Percentiles rank a stretch among this genome's conserved stretches.
Conservation (phyloP, 2,888 invertebrate species). For the Pemphredon lugubris region DNA sequence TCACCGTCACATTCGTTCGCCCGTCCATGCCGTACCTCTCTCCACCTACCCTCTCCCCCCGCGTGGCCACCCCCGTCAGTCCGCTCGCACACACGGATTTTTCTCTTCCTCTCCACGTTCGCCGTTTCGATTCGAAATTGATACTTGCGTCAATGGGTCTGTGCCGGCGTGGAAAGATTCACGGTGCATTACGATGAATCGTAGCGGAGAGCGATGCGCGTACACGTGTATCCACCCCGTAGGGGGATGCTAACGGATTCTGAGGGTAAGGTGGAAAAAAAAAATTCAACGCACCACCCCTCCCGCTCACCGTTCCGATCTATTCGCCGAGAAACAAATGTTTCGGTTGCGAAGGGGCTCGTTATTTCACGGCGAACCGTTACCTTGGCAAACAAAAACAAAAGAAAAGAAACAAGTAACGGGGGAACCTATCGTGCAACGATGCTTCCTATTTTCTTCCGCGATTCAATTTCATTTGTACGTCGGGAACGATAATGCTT, state of each 20-base stretch:
- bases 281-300: background rate
- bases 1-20: constrained; percentile 36
- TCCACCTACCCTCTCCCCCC: background rate
- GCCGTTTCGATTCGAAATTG: constrained; percentile 64
- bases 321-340: background rate
- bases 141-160: constrained; percentile 61
- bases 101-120: background rate
- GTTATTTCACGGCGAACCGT: constrained; percentile 4
- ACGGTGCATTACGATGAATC: constrained; percentile 9
- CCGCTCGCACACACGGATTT: no score
- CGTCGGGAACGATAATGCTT: background rate
- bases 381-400: background rate
- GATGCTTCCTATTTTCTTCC: constrained; percentile 7
- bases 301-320: background rate
- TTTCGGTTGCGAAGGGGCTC: background rate
- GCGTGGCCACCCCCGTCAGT: no score
- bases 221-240: no score
- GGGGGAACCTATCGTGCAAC: background rate
- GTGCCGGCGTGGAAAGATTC: constrained; percentile 26
- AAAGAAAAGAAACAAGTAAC: background rate
- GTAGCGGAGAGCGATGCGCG: background rate
- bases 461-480: constrained; percentile 3
- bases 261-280: background rate
- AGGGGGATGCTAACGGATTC: no score
- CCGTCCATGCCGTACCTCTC: background rate